A percentile compares a stretch with the other conserved stretches of the same genome.
Evolutionary conservation across 2,888 invertebrate species (phyloP).

Genomic region (Eudasyphora cyanicolor): DNA sequence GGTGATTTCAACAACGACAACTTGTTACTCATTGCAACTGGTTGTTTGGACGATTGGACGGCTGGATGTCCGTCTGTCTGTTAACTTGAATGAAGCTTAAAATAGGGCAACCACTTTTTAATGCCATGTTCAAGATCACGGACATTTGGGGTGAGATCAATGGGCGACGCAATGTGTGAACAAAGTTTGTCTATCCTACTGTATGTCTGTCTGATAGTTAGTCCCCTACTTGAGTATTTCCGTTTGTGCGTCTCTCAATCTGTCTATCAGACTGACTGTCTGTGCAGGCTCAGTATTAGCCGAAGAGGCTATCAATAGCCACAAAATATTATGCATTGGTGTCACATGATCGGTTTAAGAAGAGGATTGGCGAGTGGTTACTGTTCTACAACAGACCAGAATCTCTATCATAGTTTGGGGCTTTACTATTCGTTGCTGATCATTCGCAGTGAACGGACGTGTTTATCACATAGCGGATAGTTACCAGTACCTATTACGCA

Average conservation of each 20-base stretch:
- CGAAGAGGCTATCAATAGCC: conserved; percentile 8
- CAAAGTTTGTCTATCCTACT: too few species aligned
- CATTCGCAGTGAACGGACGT: too few species aligned
- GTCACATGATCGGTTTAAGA: conserved; percentile 64
- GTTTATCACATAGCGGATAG: too few species aligned
- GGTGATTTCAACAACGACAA: conserved; percentile 21
- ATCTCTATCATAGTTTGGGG: too few species aligned
- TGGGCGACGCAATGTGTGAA: background rate
- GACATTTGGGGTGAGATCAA: background rate
- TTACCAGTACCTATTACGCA: too few species aligned
- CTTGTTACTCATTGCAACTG: conserved; percentile 1
- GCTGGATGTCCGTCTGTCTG: conserved; percentile 25
- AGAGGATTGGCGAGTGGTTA: background rate
- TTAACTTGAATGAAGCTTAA: conserved; percentile 30
- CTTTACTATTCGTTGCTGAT: too few species aligned
- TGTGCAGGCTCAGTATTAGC: background rate
- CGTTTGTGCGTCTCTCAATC: background rate
- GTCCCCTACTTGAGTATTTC: too few species aligned
- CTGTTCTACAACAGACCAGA: too few species aligned
- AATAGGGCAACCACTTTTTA: conserved; percentile 64
- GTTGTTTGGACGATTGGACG: background rate
- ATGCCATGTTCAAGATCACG: background rate
- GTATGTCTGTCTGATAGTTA: background rate
- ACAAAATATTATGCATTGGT: conserved; percentile 69
- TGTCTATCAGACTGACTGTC: conserved; percentile 30